Evolutionary conservation across 2,113 vertebrate species (phyloP), one percentile per base, ranked within the genome.

Genomic region (Origma solitaria): DNA sequence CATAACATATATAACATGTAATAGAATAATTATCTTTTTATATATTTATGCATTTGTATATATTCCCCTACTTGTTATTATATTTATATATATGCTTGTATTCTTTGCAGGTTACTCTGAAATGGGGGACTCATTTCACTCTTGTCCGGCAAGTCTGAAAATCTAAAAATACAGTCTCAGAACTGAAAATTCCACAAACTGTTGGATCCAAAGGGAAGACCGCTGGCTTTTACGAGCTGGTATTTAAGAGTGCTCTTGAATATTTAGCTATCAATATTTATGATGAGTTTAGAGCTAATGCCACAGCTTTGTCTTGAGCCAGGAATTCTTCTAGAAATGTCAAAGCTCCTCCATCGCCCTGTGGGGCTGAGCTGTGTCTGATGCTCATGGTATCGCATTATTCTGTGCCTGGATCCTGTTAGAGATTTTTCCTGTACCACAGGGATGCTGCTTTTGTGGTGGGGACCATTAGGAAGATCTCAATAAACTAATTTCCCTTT

Each of bases 401-500:
- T 49, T 80, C 60, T 49, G 79, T 3, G 15, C 68, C 93, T 97
- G 87, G 78, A 49, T 91, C 44, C 79, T 76, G 68, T 51, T 73
- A 83, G 33, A 75, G 37, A 3, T 75, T 14, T 8, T 1, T 47
- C 2, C 30, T 65, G 25, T 16, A 21, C 51, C 92, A 19, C 50
- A 0, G 51, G 24, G 33, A n/a, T 8, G 58, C 11, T 27, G 8
- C 79, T 70, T 77, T 28, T 7, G 13, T 62, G 49, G 50, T 12
- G 66, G 7, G 65, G n/a, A 49, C 61, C 91, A 66, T 92, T 82
- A 85, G 78, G 93, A 92, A 83, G 62, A 64, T 93, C 58, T 70
- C 75, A 75, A 70, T 93, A 92, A 96, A 94, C 85, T 77, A 31
- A 96, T 95, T 94, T 94, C 24, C 31, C 71, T 62, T 62, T 51